Evolutionary conservation across 2,888 invertebrate species (phyloP).

Genomic region (Cartodere bifasciata): DNA sequence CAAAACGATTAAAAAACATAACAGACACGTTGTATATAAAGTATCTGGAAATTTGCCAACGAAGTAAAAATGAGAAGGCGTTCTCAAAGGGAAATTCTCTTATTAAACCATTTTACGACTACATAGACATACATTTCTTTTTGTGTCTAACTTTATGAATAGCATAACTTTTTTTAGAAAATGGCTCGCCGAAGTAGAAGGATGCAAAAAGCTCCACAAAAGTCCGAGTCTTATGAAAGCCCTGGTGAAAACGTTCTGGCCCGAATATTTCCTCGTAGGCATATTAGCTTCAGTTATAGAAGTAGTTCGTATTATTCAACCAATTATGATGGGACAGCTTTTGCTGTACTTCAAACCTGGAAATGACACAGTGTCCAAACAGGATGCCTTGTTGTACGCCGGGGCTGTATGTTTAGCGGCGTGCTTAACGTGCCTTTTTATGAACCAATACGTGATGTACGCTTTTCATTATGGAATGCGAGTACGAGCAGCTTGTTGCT

Average conservation of each 20-base stretch:
- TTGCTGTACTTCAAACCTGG: slow-evolving; percentile 51
- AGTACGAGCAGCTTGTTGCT: slow-evolving; percentile 69
- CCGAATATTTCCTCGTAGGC: slow-evolving; percentile 49
- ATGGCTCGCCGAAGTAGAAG: slow-evolving; percentile 52
- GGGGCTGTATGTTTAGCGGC: slow-evolving; percentile 43
- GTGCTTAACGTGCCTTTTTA: slow-evolving; percentile 43
- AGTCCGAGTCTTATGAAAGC: slow-evolving; percentile 53
- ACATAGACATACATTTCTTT: too few relatives aligned
- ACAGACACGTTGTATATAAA: too few relatives aligned
- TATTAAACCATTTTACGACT: too few relatives aligned
- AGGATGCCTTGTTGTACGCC: slow-evolving; percentile 52
- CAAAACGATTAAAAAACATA: too few relatives aligned
- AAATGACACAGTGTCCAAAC: slow-evolving; percentile 34
- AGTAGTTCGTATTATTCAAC: slow-evolving; percentile 48
- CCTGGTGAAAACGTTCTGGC: slow-evolving; percentile 54
- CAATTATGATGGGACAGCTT: slow-evolving; percentile 51
- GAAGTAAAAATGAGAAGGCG: too few relatives aligned
- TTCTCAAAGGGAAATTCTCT: too few relatives aligned
- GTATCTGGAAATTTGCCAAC: too few relatives aligned
- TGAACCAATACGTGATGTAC: slow-evolving; percentile 53
- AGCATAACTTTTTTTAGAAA: slow-evolving; percentile 46
- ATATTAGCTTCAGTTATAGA: slow-evolving; percentile 47
- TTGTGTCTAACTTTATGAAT: too few relatives aligned
- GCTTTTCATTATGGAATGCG: slow-evolving; percentile 70
- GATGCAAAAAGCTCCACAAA: slow-evolving; percentile 41